Evolutionary conservation across 2,888 invertebrate genomes (phyloP), one percentile per base, ranked within the genome.

Genomic region (Pteria penguin): DNA sequence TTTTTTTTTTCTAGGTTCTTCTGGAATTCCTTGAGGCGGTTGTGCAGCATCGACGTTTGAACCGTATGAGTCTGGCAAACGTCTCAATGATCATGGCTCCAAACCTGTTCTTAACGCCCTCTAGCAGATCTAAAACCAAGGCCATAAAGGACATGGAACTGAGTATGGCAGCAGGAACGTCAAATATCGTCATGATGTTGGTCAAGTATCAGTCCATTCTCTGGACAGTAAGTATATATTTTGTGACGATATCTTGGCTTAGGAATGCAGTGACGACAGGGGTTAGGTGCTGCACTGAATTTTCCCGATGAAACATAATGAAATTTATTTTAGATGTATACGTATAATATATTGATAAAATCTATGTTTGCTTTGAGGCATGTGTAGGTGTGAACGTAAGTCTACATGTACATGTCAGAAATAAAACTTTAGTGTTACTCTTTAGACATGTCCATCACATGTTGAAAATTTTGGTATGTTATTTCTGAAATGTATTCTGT

Each of bases 1-100:
- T 29, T 32, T 18, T 60, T 45, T 52, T 31, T 63, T 84, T 81
- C 58, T 95, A 96, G 85, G 95, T 95, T 79, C 92, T 98, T 82
- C 92, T 98, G 84, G 94, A 94, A n/a, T 96, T 97, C 87, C 94
- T 97, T 82, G 94, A 94, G 68, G 94, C 95, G 87, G 95, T 98
- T 69, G 95, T 95, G 2, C 94, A 94, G 62, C 94, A 95, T 85
- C 92, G 93, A 75, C 93, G 94, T 84, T 93, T 94, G 83, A 98
- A 98, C 93, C 96, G 97, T 93, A 98, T 98, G 98, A 95, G 95
- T 85, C 94, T 96, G 79, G 96, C 96, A 91, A 98, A 97, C 91
- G 97, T 98, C 54, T 96, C 97, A 36, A 97, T 97, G 95, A 97
- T 98, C 86, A 96, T 97, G 84, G 97, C 97, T 22, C 98, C 98